These are phyloP conservation scores for Lithobius niger DNA, from an alignment of 1,140 invertebrate species.

Conservation along the genomic window DNA sequence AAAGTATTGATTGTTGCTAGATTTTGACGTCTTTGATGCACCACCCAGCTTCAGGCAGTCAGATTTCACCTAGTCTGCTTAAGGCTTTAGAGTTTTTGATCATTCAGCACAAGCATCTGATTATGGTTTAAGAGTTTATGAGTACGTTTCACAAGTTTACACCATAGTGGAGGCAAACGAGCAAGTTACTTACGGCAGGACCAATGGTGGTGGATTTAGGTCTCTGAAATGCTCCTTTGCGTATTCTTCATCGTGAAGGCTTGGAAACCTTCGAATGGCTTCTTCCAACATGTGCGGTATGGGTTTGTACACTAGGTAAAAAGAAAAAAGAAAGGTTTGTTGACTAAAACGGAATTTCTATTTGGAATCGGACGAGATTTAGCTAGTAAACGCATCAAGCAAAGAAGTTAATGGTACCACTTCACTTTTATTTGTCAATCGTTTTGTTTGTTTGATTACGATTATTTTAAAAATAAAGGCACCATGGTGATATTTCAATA, in stretches of 20 bases:
- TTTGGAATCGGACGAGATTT: too few species aligned
- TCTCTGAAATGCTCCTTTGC: slow-evolving; percentile 38
- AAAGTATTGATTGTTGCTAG: too few species aligned
- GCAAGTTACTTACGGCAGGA: slow-evolving; percentile 45
- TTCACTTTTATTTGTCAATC: too few species aligned
- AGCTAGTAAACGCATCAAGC: too few species aligned
- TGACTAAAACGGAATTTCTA: too few species aligned
- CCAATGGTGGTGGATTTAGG: slow-evolving; percentile 39
- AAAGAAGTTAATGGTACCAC: too few species aligned
- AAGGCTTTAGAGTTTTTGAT: not conserved
- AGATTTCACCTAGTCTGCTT: not conserved
- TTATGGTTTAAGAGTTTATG: not conserved
- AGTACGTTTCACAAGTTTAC: slow-evolving; percentile 2
- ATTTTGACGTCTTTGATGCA: not conserved
- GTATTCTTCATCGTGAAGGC: slow-evolving; percentile 56
- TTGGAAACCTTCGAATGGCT: slow-evolving; percentile 47
- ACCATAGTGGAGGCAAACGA: too few species aligned
- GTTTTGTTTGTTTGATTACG: too few species aligned
- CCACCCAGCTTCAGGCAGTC: not conserved
- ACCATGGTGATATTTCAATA: too few species aligned
- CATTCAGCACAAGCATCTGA: not conserved
- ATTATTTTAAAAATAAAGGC: too few species aligned
- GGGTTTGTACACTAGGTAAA: slow-evolving; percentile 43
- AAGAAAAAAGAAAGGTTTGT: slow-evolving; percentile 16
- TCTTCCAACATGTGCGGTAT: slow-evolving; percentile 44